These are phyloP conservation scores for Gnathochromis pfefferi DNA, from an alignment of 2,113 vertebrate species.

Conservation along the genomic window DNA sequence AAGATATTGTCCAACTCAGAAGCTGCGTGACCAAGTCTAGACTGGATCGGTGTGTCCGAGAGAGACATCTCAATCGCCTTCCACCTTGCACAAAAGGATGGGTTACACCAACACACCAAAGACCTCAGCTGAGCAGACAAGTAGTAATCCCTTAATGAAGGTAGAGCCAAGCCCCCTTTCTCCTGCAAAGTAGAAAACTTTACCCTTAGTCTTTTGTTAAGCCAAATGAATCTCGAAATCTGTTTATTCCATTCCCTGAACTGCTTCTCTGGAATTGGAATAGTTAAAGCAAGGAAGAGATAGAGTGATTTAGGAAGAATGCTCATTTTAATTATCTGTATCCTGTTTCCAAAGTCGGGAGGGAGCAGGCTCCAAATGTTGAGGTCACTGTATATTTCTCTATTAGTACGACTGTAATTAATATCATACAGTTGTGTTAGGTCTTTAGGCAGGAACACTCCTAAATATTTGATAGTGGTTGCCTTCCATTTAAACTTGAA, in stretches of 20 bases:
- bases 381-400: background rate
- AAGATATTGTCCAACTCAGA: too few relatives aligned
- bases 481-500: background rate
- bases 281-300: background rate
- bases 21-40: too few relatives aligned
- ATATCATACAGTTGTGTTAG: accelerated
- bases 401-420: background rate
- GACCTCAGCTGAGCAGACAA: too few relatives aligned
- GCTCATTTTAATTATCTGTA: background rate
- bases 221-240: background rate
- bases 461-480: background rate
- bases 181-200: too few relatives aligned
- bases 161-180: accelerated
- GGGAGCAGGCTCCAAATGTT: background rate
- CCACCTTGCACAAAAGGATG: too few relatives aligned
- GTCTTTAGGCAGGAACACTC: background rate
- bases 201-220: background rate
- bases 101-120: too few relatives aligned
- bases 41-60: too few relatives aligned
- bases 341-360: background rate
- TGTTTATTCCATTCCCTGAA: background rate
- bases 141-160: too few relatives aligned
- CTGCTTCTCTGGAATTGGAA: accelerated
- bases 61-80: too few relatives aligned
- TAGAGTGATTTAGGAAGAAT: background rate